phyloP scores from a whole-genome alignment of 1,140 invertebrate species.

The Drosophila navojoa region DNA sequence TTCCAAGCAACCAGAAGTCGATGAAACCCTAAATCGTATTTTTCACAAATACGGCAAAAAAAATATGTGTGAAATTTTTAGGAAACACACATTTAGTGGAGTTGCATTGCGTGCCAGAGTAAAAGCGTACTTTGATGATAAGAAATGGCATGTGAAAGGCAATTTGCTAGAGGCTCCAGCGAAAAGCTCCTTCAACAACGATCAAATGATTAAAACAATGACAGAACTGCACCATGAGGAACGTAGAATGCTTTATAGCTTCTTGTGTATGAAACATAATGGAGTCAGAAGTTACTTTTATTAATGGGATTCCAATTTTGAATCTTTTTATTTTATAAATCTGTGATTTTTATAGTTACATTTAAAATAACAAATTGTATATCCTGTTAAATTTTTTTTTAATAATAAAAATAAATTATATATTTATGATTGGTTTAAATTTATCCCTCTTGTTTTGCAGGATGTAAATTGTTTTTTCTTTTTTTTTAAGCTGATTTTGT shows the following conservation, averaged over 20 bases:
- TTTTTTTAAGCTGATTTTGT: no score
- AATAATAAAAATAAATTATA: no score
- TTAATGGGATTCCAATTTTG: no score
- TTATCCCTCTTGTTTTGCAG: no score
- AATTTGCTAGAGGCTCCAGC: conserved; percentile 59
- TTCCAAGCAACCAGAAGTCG: conserved; percentile 47
- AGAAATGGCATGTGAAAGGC: conserved; percentile 58
- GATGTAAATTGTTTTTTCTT: no score
- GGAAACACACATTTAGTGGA: conserved; percentile 59
- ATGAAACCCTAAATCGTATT: conserved; percentile 54
- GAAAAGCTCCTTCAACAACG: conserved; percentile 56
- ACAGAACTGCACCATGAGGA: conserved; percentile 50
- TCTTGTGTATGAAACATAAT: conserved; percentile 27
- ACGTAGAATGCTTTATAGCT: conserved; percentile 51
- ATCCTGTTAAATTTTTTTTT: no score
- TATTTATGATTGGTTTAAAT: no score
- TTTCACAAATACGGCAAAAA: conserved; percentile 67
- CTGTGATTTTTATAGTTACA: no score
- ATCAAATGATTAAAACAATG: conserved; percentile 44
- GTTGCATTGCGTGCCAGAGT: conserved; percentile 43
- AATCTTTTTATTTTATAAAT: no score
- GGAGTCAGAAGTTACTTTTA: no score
- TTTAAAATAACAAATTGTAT: no score
- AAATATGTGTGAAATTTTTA: conserved; percentile 62
- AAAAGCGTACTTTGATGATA: conserved; percentile 47